phyloP scores from a whole-genome alignment of 2,113 vertebrate genomes.

The Rhineura floridana region DNA sequence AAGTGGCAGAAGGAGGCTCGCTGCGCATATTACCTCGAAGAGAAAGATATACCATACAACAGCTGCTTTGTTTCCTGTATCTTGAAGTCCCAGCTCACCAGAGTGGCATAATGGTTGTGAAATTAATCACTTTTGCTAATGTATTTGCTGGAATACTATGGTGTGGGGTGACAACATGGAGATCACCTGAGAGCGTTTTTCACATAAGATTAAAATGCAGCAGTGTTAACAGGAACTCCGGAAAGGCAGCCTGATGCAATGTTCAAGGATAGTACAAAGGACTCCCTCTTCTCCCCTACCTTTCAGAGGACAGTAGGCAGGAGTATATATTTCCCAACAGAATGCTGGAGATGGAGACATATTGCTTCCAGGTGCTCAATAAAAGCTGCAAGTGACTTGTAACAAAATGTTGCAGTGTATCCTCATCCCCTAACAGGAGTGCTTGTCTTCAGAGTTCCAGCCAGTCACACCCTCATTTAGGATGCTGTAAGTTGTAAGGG shows the following conservation, averaged over 20 bases:
- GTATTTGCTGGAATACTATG: conserved; percentile 1
- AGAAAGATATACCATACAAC: neutral
- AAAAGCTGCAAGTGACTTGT: neutral
- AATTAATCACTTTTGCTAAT: conserved; percentile 42
- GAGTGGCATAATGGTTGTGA: conserved; percentile 12
- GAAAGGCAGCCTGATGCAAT: neutral
- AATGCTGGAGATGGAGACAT: neutral
- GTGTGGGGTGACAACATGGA: conserved; percentile 31
- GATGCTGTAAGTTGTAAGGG: neutral
- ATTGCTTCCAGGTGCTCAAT: neutral
- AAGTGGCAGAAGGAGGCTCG: neutral
- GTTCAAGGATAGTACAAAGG: neutral
- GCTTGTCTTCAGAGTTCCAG: neutral
- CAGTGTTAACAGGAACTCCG: neutral
- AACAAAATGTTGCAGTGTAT: neutral
- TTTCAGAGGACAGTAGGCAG: neutral
- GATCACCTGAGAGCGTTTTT: neutral
- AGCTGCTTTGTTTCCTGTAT: conserved; percentile 27
- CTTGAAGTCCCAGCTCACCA: conserved; percentile 35
- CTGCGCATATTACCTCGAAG: neutral
- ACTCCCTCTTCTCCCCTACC: neutral
- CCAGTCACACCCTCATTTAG: neutral
- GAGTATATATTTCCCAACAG: neutral
- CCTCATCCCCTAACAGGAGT: neutral
- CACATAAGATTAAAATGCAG: conserved; percentile 52